Percentiles rank a stretch among this genome's conserved stretches.
Evolutionary conservation across 2,113 vertebrate genomes (phyloP).

Genomic region (Onychostoma macrolepis): DNA sequence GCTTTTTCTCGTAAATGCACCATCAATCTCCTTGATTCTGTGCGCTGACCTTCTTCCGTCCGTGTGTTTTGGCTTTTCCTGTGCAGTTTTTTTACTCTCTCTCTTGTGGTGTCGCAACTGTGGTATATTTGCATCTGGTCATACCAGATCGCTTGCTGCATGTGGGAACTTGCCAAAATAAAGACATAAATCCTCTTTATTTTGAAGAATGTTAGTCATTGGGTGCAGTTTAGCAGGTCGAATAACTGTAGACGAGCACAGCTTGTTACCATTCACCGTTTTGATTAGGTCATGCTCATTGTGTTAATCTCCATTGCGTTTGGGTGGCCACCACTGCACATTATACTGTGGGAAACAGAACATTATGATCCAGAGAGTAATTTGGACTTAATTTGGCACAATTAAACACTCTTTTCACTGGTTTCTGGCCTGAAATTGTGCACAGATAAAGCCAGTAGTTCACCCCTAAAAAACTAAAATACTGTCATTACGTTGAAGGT

Average conservation of each 20-base stretch:
- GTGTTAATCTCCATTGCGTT: neutral
- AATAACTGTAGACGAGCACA: neutral
- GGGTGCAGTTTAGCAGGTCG: neutral
- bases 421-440: neutral
- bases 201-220: neutral
- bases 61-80: neutral
- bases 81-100: neutral
- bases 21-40: neutral
- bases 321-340: conserved; percentile 19
- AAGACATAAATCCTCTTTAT: conserved; percentile 20
- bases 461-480: neutral
- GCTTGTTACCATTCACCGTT: neutral
- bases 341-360: conserved; percentile 14
- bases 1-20: neutral
- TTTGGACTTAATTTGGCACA: conserved; percentile 26
- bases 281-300: conserved; percentile 6
- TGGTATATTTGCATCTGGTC: neutral
- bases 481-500: conserved; percentile 6
- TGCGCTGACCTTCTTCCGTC: conserved; percentile 4
- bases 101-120: conserved; percentile 4
- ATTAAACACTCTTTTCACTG: neutral
- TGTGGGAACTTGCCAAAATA: neutral
- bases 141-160: neutral
- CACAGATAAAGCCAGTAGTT: neutral
- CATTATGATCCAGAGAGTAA: conserved; percentile 1